phyloP scores from a whole-genome alignment of 2,113 vertebrate genomes.

The Syrmaticus mikado region DNA sequence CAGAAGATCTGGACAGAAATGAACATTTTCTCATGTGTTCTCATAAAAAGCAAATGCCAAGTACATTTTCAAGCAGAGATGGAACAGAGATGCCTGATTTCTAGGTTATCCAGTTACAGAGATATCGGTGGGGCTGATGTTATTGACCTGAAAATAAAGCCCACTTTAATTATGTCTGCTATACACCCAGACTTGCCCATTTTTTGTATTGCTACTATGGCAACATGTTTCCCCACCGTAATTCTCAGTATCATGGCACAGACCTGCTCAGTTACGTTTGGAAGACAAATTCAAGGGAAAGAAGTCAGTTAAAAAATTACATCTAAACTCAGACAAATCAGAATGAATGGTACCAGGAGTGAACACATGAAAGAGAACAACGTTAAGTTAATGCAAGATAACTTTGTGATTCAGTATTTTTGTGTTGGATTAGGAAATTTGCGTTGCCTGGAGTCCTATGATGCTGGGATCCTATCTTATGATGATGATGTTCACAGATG shows the following conservation, averaged over 20 bases:
- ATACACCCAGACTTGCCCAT: background rate
- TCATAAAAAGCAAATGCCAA: slow-evolving; percentile 28
- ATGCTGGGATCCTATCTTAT: background rate
- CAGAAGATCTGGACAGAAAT: slow-evolving; percentile 36
- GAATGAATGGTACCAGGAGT: background rate
- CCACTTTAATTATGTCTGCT: background rate
- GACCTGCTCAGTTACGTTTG: background rate
- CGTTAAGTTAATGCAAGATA: rapidly evolving
- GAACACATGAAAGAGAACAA: background rate
- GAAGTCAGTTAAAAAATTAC: background rate
- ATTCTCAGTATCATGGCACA: background rate
- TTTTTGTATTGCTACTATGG: background rate
- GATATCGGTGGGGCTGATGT: background rate
- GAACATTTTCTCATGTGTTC: slow-evolving; percentile 49
- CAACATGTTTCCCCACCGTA: background rate
- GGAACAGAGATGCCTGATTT: background rate
- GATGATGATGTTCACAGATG: background rate
- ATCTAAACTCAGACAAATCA: background rate
- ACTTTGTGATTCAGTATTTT: background rate
- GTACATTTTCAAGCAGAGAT: background rate
- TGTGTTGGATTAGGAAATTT: background rate
- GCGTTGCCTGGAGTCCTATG: background rate
- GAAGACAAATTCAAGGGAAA: background rate
- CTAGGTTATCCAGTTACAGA: background rate
- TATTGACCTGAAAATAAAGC: background rate